Conservation (phyloP, 2,888 invertebrate species). For the Agriopis marginaria region DNA sequence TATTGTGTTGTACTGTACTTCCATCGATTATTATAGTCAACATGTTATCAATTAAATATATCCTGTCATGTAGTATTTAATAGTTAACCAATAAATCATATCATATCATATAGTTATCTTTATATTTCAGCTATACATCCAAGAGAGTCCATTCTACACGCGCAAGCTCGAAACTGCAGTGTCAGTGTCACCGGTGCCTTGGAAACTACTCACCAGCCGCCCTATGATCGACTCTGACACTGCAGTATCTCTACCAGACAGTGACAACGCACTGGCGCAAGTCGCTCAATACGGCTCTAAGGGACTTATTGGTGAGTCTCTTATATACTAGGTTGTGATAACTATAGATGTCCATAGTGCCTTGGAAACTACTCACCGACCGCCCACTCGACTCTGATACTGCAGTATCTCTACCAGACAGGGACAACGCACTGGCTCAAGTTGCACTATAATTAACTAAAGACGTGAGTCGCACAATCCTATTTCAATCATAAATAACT, state of each 20-base stretch:
- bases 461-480: no score
- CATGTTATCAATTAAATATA: no score
- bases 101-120: no score
- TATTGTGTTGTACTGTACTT: no score
- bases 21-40: no score
- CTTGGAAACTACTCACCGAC: slow-evolving; percentile 91
- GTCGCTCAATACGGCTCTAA: slow-evolving; percentile 91
- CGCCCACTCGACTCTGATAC: slow-evolving; percentile 76
- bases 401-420: slow-evolving; percentile 64
- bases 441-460: no score
- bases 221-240: slow-evolving; percentile 73
- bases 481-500: no score
- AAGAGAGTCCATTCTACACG: slow-evolving; percentile 81
- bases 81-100: not conserved
- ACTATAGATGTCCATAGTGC: slow-evolving; percentile 76
- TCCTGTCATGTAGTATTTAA: not conserved
- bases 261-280: slow-evolving; percentile 87
- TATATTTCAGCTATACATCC: slow-evolving; percentile 88
- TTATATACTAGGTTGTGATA: no score
- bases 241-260: slow-evolving; percentile 65
- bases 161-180: slow-evolving; percentile 67
- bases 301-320: slow-evolving; percentile 87
- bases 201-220: slow-evolving; percentile 90
- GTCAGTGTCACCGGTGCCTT: slow-evolving; percentile 86
- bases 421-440: slow-evolving; percentile 87